Evolutionary conservation across 2,113 vertebrate genomes (phyloP), one percentile per base, ranked within the genome.

Genomic region (Labrus mixtus): DNA sequence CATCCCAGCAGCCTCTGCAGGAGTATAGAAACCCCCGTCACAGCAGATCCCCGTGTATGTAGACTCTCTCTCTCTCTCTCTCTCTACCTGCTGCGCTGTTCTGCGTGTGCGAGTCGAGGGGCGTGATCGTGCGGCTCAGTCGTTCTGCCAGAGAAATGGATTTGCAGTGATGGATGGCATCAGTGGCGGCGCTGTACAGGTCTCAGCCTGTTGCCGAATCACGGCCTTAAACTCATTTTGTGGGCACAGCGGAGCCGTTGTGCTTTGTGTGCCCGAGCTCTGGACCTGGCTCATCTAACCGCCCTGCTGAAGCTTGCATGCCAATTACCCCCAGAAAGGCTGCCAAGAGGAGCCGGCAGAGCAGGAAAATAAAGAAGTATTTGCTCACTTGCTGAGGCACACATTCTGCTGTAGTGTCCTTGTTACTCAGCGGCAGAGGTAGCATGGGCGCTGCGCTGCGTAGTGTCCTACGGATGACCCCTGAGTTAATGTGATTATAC

Each of bases 221-320:
- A 73, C 74, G 53, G 82, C 84, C 81, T 81, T 85, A 82, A 82
- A 73, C 83, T 61, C 15, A 84, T 91, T 88, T 81, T 51, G 81
- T 23, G 82, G 81, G 84, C 89, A 91, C 84, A 90, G 90, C 65
- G 39, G 83, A 85, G 86, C 87, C 82, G 64, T 89, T 89, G 79
- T 85, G 79, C 81, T 85, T 63, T 76, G 71, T 76, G 71, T 64
- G 67, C 73, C 74, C 22, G 58, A 64, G 84, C 82, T 82, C 56
- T 25, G 76, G 83, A 78, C 79, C 87, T 80, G 90, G 85, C 87
- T 83, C 86, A 53, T 55, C 73, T 61, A 58, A 41, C 73, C 11
- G 59, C 65, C 67, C 86, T 13, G 78, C 76, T 25, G 75, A 41
- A 73, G 61, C 81, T 43, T 88, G 90, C 88, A 91, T 92, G 89